Evolutionary conservation across 2,888 invertebrate species (phyloP), one percentile per base, ranked within the genome.

Genomic region (Oconnorella tubifera): DNA sequence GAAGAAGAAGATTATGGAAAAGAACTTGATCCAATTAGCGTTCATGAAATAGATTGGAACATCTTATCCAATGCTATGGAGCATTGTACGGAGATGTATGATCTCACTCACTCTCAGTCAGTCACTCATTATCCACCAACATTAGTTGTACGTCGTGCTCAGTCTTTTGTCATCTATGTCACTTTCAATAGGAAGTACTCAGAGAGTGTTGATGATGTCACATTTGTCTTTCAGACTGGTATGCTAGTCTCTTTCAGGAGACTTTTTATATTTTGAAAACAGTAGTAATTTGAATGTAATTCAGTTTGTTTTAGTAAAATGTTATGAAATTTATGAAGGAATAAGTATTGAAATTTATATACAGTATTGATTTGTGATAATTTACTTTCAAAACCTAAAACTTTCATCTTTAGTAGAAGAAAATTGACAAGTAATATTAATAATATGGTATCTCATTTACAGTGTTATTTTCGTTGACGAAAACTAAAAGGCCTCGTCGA

Each of bases 1-100:
- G n/a, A n/a, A n/a, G n/a, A n/a, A n/a, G n/a, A n/a, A n/a, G n/a
- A n/a, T n/a, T n/a, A n/a, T n/a, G n/a, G n/a, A n/a, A n/a, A n/a
- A n/a, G n/a, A n/a, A n/a, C n/a, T n/a, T n/a, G n/a, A n/a, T n/a
- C n/a, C n/a, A n/a, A n/a, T n/a, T n/a, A n/a, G n/a, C 4, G 49
- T 58, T 2, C 3, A 29, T 19, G 4, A 29, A 23, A 14, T 63
- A 3, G 63, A 63, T n/a, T 55, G 33, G 33, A 40, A 58, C 57
- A 29, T 63, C 3, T 4, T 1, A 2, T 10, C 19, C 48, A 63
- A 63, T 32, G 29, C 57, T 2, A 10, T 4, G 19, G 40, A 33
- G 28, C 63, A 63, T 32, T 40, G 58, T 10, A 63, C 63, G 3
- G 57, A 63, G 10, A 27, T 55, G 27, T 63, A 59, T 25, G 63